Percentiles rank a stretch among this genome's conserved stretches.
phyloP scores from a whole-genome alignment of 2,888 invertebrate genomes.

The Baronia brevicornis region DNA sequence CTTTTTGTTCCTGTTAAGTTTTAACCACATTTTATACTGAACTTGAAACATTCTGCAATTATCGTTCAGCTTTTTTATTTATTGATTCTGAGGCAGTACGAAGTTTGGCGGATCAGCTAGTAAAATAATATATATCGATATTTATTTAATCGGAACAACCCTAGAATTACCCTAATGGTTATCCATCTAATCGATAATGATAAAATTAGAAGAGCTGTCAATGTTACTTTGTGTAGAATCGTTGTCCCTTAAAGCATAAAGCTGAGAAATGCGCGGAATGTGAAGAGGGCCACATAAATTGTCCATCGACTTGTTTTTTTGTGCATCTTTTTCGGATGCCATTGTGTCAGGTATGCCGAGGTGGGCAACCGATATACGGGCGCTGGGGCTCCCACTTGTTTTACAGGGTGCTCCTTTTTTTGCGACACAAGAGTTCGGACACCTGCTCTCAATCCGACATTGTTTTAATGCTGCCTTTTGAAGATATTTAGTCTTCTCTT shows the following conservation, averaged over 20 bases:
- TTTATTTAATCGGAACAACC: background rate
- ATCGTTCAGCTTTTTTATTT: too few species aligned
- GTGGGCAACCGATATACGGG: constrained; percentile 24
- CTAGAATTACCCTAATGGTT: constrained; percentile 5
- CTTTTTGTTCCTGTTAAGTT: too few species aligned
- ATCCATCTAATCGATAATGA: constrained; percentile 11
- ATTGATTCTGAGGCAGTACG: too few species aligned
- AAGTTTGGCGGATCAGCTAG: too few species aligned
- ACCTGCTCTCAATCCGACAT: constrained; percentile 14
- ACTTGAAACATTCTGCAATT: too few species aligned
- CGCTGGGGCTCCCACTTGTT: constrained; percentile 11
- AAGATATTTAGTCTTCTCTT: background rate
- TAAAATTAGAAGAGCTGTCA: constrained; percentile 9
- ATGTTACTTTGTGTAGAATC: constrained; percentile 14
- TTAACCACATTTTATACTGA: too few species aligned
- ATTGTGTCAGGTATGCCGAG: constrained; percentile 48
- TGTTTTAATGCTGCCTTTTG: constrained; percentile 5
- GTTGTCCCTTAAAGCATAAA: constrained; percentile 15
- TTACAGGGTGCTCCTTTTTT: constrained; percentile 6
- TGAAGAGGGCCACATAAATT: constrained; percentile 41
- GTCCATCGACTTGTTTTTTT: constrained; percentile 42
- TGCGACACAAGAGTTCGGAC: background rate
- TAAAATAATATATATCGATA: too few species aligned
- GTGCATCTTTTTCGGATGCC: constrained; percentile 52
- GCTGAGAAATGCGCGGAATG: constrained; percentile 21